These are phyloP conservation scores for Flexamia atlantica DNA, from an alignment of 2,888 invertebrate genomes.

Conservation along the genomic window DNA sequence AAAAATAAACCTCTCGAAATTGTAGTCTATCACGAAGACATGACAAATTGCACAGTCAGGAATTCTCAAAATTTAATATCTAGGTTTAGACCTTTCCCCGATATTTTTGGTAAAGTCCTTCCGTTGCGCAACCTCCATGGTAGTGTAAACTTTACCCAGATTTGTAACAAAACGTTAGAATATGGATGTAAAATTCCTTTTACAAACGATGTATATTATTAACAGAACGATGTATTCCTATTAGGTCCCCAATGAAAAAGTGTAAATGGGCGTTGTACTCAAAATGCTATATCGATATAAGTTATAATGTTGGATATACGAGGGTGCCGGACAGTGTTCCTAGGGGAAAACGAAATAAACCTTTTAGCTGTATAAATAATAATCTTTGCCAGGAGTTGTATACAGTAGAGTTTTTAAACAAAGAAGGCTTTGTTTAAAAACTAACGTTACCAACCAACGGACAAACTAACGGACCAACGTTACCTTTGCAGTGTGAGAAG, in stretches of 20 bases:
- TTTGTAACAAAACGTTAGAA: background rate
- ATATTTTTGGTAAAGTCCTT: background rate
- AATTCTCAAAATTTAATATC: constrained; percentile 27
- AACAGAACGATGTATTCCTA: constrained; percentile 24
- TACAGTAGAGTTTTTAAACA: background rate
- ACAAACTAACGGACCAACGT: no score
- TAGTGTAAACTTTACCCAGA: constrained; percentile 26
- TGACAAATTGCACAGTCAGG: constrained; percentile 4
- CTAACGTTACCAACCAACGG: no score
- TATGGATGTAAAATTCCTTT: constrained; percentile 25
- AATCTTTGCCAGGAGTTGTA: background rate
- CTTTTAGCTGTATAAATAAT: background rate
- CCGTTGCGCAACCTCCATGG: background rate
- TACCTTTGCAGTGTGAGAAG: background rate
- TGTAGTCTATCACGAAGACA: constrained; percentile 6
- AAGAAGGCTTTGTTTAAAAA: background rate
- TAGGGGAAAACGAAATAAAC: background rate
- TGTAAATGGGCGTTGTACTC: background rate
- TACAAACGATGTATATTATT: background rate
- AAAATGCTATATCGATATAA: constrained; percentile 26
- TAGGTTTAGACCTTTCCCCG: constrained; percentile 29
- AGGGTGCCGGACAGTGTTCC: background rate
- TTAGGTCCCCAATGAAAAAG: background rate
- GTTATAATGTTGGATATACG: background rate
- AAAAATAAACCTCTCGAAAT: background rate